Evolutionary conservation across 2,797 vertebrate species (phyloP), one percentile per base, ranked within the genome.

Genomic region (Helicolenus hilgendorfi): DNA sequence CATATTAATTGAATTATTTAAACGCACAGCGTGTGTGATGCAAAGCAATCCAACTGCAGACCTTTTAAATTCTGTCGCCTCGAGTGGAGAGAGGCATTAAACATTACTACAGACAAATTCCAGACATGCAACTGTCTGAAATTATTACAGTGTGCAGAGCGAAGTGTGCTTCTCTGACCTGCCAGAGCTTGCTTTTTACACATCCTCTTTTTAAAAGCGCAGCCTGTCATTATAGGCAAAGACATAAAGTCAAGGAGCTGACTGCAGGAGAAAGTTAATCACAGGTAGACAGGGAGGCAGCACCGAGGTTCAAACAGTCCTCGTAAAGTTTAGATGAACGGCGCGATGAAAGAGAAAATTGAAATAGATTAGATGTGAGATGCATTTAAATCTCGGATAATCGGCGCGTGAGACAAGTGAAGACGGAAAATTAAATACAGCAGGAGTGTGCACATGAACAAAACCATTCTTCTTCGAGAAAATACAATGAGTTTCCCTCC

Each of bases 221-320:
- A 90, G 67, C 84, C 87, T 91, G 93, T 95, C 88, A 94, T 96
- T 93, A 55, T 55, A 95, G 79, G 68, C 64, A 75, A 89, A 89
- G 55, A 45, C 80, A 78, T 92, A 86, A 96, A 90, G 31, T 68
- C 1, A 3, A 69, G 87, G 85, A 81, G 85, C 90, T 88, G 90
- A 91, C 91, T 64, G 79, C 53, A 26, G 75, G 85, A 92, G 91
- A 95, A 94, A 91, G 92, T 88, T 83, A 77, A 81, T 84, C 67
- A 77, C 85, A 85, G 86, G 83, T 72, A 87, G 67, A 77, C 76
- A 24, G 41, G 62, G 26, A 87, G 69, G 85, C 62, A 58, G 88
- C 86, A 77, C 76, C 85, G 77, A 67, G 56, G 72, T 87, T 90
- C 70, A 89, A 78, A 86, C 65, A 49, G 26, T 4, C 9, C 63